Evolutionary conservation across 2,113 vertebrate species (phyloP).

Genomic region (Engraulis encrasicolus): DNA sequence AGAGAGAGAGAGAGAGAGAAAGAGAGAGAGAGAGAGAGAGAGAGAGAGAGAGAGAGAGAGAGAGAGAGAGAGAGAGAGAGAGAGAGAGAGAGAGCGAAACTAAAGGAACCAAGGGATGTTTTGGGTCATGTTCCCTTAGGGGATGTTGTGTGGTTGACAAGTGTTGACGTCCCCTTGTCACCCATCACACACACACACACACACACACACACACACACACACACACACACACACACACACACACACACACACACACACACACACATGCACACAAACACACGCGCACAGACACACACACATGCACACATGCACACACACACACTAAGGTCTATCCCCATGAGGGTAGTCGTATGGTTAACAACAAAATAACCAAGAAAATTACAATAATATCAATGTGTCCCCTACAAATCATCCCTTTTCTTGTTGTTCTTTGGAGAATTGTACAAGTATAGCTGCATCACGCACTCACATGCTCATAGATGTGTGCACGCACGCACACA

Average conservation of each 20-base stretch:
- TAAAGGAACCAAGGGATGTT: slow-evolving; percentile 2
- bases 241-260: neutral
- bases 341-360: too few species aligned
- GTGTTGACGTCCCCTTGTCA: slow-evolving; percentile 1
- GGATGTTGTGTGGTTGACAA: neutral
- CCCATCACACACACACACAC: neutral
- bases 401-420: too few species aligned
- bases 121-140: neutral
- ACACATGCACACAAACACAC: too few species aligned
- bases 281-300: too few species aligned
- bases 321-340: too few species aligned
- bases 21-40: neutral
- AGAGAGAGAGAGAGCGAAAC: slow-evolving; percentile 16
- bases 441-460: too few species aligned
- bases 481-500: neutral
- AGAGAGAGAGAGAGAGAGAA: neutral
- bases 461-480: too few species aligned
- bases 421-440: too few species aligned
- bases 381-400: too few species aligned
- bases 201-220: neutral
- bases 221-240: neutral
- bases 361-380: too few species aligned
- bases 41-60: neutral
- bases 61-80: slow-evolving; percentile 5
- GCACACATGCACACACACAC: too few species aligned